Base-by-base conservation (phyloP, 2,797 vertebrate species). In the Danio aesculapii region DNA sequence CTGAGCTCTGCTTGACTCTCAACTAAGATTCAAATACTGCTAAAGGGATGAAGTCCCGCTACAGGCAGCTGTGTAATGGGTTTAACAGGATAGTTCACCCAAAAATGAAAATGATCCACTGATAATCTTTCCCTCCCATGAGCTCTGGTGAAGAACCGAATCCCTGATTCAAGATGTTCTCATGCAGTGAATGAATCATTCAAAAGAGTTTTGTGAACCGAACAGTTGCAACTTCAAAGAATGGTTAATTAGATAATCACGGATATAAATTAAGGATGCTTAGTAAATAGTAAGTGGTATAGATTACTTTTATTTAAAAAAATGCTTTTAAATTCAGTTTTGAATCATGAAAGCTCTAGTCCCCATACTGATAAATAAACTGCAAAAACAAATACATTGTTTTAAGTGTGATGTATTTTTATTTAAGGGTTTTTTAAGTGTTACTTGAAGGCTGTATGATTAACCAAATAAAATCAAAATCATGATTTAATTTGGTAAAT, bases 21-120 rank as follows among this genome's bases (percentile, higher is more conserved):
- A 68, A 61, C 58, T 66, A 55, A 66, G 79, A 79, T 83, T 84
- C 49, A 82, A 81, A 85, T 52, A n/a, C 69, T 78, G 66, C 52
- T 83, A 62, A 79, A 75, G n/a, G 11, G 67, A 71, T 70, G 44
- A 21, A 77, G 43, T 50, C 64, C 63, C 43, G 12, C 49, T 64
- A 57, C 55, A 46, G 49, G 57, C 39, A 39, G 57, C 72, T 74
- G 14, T 49, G 46, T 59, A 9, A 46, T n/a, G 8, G 66, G 14
- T 57, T 78, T 63, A 63, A 19, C 52, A 58, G 9, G 63, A 53
- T 44, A 72, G 46, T 72, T 72, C 47, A 71, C 12, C 12, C 3
- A 30, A 70, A 69, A 59, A 61, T 17, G 16, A 9, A 2, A 16
- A 72, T 57, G 13, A 57, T 72, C 44, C 12, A 9, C 52, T 53